A percentile compares a stretch with the other conserved stretches of the same genome.
These are phyloP conservation scores for Mastacembelus armatus DNA, from an alignment of 2,797 vertebrate species.

Conservation along the genomic window DNA sequence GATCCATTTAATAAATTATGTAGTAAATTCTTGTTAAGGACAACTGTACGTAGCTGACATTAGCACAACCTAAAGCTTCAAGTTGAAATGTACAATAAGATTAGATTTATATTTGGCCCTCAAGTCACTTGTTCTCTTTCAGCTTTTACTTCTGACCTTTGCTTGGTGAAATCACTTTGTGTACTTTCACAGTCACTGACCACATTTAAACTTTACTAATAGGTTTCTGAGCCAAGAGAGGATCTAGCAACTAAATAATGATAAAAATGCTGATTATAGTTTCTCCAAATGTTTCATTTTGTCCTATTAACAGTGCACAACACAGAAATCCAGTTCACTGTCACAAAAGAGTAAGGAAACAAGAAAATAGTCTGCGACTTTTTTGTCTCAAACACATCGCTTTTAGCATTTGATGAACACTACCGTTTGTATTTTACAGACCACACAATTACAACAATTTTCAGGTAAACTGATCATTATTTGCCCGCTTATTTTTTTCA, in stretches of 20 bases:
- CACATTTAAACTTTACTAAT: conserved; percentile 3
- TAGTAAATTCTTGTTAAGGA: conserved; percentile 44
- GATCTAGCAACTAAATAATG: not conserved
- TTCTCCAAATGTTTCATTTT: too few species aligned
- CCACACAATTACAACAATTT: too few species aligned
- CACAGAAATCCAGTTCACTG: too few species aligned
- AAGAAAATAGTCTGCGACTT: too few species aligned
- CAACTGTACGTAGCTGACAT: not conserved
- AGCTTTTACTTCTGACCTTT: conserved; percentile 29
- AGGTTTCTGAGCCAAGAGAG: conserved; percentile 5
- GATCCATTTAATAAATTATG: conserved; percentile 27
- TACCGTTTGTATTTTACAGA: too few species aligned
- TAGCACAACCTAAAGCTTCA: conserved; percentile 2
- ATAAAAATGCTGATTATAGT: too few species aligned
- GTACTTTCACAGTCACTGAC: not conserved
- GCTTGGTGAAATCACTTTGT: conserved; percentile 8
- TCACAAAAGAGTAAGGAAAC: too few species aligned
- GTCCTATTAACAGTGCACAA: too few species aligned
- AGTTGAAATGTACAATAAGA: conserved; percentile 23
- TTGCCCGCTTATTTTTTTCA: too few species aligned
- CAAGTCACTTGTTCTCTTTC: not conserved
- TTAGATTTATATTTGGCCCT: conserved; percentile 22
- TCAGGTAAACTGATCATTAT: too few species aligned
- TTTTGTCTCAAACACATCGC: too few species aligned
- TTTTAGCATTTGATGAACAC: too few species aligned